A percentile compares a stretch with the other conserved stretches of the same genome.
Evolutionary conservation across 1,140 invertebrate genomes (phyloP).

Genomic region (Drosophila ohnishii): DNA sequence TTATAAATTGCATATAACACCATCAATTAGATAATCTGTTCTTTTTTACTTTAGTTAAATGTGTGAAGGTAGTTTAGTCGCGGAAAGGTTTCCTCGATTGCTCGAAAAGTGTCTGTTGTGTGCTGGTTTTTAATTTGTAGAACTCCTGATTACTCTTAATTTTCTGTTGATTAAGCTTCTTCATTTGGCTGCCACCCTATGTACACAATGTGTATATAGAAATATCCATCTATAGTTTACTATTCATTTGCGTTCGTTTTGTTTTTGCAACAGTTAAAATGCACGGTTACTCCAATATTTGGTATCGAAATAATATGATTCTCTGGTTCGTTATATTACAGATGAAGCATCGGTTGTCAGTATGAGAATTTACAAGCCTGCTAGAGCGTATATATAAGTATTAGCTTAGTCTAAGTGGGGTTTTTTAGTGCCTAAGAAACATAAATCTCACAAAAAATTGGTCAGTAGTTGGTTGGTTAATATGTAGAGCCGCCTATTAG

Average conservation of each 20-base stretch:
- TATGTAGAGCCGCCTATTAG: slow-evolving; percentile 28
- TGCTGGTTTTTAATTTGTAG: slow-evolving; percentile 51
- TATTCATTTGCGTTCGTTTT: slow-evolving; percentile 18
- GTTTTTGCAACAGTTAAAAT: slow-evolving; percentile 62
- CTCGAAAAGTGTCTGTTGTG: slow-evolving; percentile 70
- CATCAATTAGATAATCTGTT: slow-evolving; percentile 74
- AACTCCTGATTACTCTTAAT: slow-evolving; percentile 36
- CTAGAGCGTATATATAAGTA: slow-evolving; percentile 37
- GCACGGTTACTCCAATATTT: slow-evolving; percentile 44
- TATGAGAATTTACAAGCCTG: slow-evolving; percentile 76
- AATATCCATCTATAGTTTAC: slow-evolving; percentile 50
- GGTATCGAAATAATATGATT: slow-evolving; percentile 65
- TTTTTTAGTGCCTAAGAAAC: slow-evolving; percentile 59
- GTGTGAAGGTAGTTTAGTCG: slow-evolving; percentile 79
- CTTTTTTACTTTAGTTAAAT: slow-evolving; percentile 56
- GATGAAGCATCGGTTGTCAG: slow-evolving; percentile 69
- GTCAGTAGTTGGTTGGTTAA: slow-evolving; percentile 69
- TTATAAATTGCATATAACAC: slow-evolving; percentile 81
- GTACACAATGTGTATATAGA: slow-evolving; percentile 43
- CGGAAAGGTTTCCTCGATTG: slow-evolving; percentile 73
- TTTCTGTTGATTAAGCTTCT: slow-evolving; percentile 31
- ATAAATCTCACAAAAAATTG: slow-evolving; percentile 68
- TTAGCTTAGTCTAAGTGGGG: slow-evolving; percentile 47
- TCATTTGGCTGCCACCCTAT: slow-evolving; percentile 64
- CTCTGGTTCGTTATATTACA: slow-evolving; percentile 65